Base-by-base conservation (phyloP, 23 tunicate genomes). In the Ciona savignyi region DNA sequence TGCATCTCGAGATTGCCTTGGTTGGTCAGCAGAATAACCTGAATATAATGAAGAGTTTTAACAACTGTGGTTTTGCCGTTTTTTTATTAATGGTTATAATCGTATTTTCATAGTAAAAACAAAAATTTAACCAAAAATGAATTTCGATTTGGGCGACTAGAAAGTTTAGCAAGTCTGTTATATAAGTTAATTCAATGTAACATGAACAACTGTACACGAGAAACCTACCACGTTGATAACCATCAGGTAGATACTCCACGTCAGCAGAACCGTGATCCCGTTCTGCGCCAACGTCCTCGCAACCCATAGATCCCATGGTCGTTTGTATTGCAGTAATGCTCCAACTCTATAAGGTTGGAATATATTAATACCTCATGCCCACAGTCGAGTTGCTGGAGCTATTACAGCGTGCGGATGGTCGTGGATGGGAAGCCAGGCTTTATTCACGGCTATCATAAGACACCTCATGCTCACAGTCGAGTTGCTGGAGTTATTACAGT, bases 251-350 rank as follows among this genome's bases (percentile, higher is more conserved):
- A 71, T 32, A 70, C 70, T 76, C 95, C 95, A 87, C 21, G 75
- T 72, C 22, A 34, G 74, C 22, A 75, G 29, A 51, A 81, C 77
- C 1, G 79, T 22, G 23, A 87, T 71, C n/a, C 95, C 95, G 33
- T 87, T 87, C 71, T 87, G 95, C 1, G 81, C 74, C 27, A 87
- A 60, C 22, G 86, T 80, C 25, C 95, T 76, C 23, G 82, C 71
- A 29, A 87, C 95, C 95, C 86, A 87, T 4, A 87, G 70, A 49
- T 87, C 95, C 95, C 95, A 87, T 0, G 86, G 95, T 24, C 75
- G 73, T 32, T 72, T 69, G 65, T 64, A 71, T 71, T 87, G 82
- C 63, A 87, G 65, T 19, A 87, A 51, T 0, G 95, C 86, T 28
- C 95, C 95, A 51, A 63, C 35, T 51, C 95, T 87, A 74, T 3